Evolutionary conservation across 2,888 invertebrate genomes (phyloP), one percentile per base, ranked within the genome.

Genomic region (Seira musarum): DNA sequence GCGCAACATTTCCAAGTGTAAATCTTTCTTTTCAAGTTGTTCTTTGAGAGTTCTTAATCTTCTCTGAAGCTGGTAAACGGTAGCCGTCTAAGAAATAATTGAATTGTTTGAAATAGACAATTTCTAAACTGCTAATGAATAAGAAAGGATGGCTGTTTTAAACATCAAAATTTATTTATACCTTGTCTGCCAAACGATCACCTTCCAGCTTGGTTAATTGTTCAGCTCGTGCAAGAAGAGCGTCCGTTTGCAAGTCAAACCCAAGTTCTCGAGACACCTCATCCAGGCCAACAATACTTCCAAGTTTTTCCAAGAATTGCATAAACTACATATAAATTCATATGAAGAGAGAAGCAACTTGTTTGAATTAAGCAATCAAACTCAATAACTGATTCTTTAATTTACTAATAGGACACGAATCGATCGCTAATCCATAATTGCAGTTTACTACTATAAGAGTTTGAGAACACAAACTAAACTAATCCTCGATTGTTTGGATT

Each of bases 11-110:
- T 98, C 97, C 88, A 97, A 90, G 88, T 98, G 97, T 57, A 97
- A 91, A 88, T 98, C 98, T 87, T 96, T 93, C 77, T 96, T 92
- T 88, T 97, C 96, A 35, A 97, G 91, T 88, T 98, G 97, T 88
- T 97, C 97, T 68, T 96, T 92, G 15, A 97, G 90, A 6, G 94
- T 94, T 85, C 96, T 92, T 49, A 96, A 93, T 83, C 96, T 92
- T 81, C 96, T 91, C 89, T 97, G 97, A 53, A 97, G 91, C 88
- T 95, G 96, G 89, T 97, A 96, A 69, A 96, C 94, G n/a, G 94
- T 93, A 6, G 93, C 94, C 24, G 94, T 95, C 94, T 95, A 90
- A 60, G 89, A 89, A 76, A 73, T 80, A 83, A 81, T 76, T n/a
- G n/a, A n/a, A n/a, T n/a, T n/a, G 30, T 30, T 30, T 8, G 30